Conservation (phyloP, 2,113 vertebrate genomes). For the Bubo blakistoni region DNA sequence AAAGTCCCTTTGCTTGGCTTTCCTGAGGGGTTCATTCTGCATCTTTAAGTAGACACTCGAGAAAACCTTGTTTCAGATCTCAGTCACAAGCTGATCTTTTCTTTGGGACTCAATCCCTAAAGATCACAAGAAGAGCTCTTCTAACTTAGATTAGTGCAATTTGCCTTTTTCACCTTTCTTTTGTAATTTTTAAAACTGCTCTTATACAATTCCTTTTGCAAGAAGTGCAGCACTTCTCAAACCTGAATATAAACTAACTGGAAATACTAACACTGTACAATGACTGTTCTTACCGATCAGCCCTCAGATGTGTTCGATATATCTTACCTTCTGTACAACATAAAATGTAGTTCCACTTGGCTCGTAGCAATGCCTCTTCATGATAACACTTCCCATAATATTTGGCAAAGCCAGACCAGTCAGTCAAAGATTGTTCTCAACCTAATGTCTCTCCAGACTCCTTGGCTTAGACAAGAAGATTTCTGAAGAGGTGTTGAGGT, state of each 20-base stretch:
- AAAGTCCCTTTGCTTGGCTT: background rate
- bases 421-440: background rate
- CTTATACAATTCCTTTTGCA: slow-evolving; percentile 32
- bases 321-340: background rate
- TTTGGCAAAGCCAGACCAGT: slow-evolving; percentile 21
- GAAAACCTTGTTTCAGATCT: background rate
- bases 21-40: background rate
- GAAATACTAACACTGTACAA: slow-evolving; percentile 32
- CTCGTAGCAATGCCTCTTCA: slow-evolving; percentile 11
- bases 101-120: slow-evolving; percentile 7
- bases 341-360: slow-evolving; percentile 16
- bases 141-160: slow-evolving; percentile 41
- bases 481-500: slow-evolving; percentile 5
- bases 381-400: background rate
- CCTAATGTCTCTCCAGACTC: background rate
- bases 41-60: background rate
- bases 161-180: slow-evolving; percentile 49
- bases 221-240: slow-evolving; percentile 49
- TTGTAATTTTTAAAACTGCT: slow-evolving; percentile 36
- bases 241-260: slow-evolving; percentile 49
- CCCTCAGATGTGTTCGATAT: background rate
- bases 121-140: slow-evolving; percentile 54
- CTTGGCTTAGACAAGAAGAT: slow-evolving; percentile 12
- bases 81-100: slow-evolving; percentile 7
- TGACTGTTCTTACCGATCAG: slow-evolving; percentile 17